Conservation (phyloP, 2,888 invertebrate genomes). For the Athalia cordata region DNA sequence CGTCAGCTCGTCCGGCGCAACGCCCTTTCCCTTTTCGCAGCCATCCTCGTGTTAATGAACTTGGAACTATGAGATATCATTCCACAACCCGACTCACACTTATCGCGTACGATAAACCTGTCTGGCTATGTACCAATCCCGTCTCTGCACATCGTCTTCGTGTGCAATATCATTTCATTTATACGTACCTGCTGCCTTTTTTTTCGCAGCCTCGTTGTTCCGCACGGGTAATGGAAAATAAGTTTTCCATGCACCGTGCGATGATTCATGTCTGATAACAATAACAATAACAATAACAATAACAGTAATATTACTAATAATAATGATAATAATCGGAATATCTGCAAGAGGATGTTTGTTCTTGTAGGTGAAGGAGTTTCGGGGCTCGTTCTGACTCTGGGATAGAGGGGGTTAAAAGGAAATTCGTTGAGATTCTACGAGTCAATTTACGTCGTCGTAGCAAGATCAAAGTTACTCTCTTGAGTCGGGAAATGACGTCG, state of each 20-base stretch:
- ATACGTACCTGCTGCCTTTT: background rate
- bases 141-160: conserved; percentile 15
- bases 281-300: background rate
- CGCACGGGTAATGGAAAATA: background rate
- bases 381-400: background rate
- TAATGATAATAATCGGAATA: conserved; percentile 15
- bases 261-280: conserved; percentile 19
- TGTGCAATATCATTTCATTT: background rate
- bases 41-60: conserved; percentile 33
- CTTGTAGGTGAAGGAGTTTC: background rate
- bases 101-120: conserved; percentile 23
- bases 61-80: conserved; percentile 34
- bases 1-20: conserved; percentile 29
- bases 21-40: conserved; percentile 17
- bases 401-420: background rate
- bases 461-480: conserved; percentile 35
- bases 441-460: conserved; percentile 18
- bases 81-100: conserved; percentile 2
- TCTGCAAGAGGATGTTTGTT: conserved; percentile 18
- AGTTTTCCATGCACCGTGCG: background rate
- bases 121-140: conserved; percentile 17
- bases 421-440: conserved; percentile 18
- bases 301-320: too few species aligned
- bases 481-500: conserved; percentile 27
- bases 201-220: background rate